A percentile compares a stretch with the other conserved stretches of the same genome.
These are phyloP conservation scores for Euclidia mi DNA, from an alignment of 2,888 invertebrate genomes.

Conservation along the genomic window DNA sequence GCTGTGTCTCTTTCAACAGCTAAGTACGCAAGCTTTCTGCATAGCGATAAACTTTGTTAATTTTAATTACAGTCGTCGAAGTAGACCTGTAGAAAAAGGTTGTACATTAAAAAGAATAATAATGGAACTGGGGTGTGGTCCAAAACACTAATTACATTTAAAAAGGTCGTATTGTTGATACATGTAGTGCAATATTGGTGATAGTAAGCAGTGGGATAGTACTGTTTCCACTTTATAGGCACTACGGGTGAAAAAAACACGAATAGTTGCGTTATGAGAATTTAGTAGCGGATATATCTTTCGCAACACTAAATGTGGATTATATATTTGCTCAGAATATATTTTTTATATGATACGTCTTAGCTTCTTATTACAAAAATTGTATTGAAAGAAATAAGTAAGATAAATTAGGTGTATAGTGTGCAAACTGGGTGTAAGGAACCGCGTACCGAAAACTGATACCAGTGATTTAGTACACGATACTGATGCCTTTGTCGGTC, in stretches of 20 bases:
- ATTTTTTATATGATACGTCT: too few species aligned
- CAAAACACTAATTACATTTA: constrained; percentile 1
- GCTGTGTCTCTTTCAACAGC: not conserved
- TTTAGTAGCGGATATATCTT: too few species aligned
- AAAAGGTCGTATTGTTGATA: not conserved
- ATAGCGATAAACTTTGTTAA: not conserved
- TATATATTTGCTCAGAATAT: too few species aligned
- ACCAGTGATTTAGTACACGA: too few species aligned
- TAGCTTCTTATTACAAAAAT: too few species aligned
- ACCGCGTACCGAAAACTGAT: too few species aligned
- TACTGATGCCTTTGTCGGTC: too few species aligned
- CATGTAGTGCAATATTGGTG: not conserved
- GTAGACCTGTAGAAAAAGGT: not conserved
- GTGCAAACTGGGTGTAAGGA: too few species aligned
- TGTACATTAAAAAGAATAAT: too few species aligned
- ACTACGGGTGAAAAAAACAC: not conserved
- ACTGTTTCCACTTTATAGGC: not conserved
- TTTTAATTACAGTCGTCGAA: not conserved
- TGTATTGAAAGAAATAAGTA: too few species aligned
- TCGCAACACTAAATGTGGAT: too few species aligned
- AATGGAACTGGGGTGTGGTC: not conserved
- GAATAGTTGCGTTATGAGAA: not conserved
- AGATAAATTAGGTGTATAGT: too few species aligned
- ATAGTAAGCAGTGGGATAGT: not conserved
- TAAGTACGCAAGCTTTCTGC: not conserved